Evolutionary conservation across 2,797 vertebrate genomes (phyloP).

Genomic region (Clarias fuscus): DNA sequence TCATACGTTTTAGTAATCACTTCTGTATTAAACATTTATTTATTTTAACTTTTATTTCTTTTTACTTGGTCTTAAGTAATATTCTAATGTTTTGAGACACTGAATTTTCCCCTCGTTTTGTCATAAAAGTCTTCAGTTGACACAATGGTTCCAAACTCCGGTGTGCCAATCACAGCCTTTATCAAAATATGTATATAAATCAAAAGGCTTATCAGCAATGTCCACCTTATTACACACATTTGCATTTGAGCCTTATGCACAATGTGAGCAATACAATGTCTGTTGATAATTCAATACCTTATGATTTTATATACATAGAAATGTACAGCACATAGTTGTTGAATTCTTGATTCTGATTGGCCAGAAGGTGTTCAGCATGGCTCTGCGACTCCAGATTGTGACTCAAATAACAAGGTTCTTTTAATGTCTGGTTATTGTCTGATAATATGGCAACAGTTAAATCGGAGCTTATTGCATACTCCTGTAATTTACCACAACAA

Average conservation of each 20-base stretch:
- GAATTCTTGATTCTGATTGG: not conserved
- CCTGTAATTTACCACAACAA: not conserved
- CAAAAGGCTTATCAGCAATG: not conserved
- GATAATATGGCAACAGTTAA: not conserved
- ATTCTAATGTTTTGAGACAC: too few relatives aligned
- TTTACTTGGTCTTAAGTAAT: too few relatives aligned
- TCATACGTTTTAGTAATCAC: too few relatives aligned
- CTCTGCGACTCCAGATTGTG: too few relatives aligned
- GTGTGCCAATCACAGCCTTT: not conserved
- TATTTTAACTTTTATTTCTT: too few relatives aligned
- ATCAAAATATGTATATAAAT: not conserved
- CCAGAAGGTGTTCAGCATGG: not conserved
- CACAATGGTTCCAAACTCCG: not conserved
- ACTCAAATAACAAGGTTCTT: not conserved
- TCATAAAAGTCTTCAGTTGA: not conserved
- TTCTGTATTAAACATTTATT: too few relatives aligned
- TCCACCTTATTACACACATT: not conserved
- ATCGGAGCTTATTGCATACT: not conserved
- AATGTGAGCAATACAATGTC: not conserved
- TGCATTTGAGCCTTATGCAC: not conserved
- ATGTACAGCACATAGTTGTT: not conserved
- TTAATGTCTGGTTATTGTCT: not conserved
- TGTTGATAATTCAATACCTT: not conserved
- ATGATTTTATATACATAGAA: not conserved
- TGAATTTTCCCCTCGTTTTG: not conserved